Conservation (phyloP, 2,113 vertebrate genomes). For the Daphoenositta chrysoptera region DNA sequence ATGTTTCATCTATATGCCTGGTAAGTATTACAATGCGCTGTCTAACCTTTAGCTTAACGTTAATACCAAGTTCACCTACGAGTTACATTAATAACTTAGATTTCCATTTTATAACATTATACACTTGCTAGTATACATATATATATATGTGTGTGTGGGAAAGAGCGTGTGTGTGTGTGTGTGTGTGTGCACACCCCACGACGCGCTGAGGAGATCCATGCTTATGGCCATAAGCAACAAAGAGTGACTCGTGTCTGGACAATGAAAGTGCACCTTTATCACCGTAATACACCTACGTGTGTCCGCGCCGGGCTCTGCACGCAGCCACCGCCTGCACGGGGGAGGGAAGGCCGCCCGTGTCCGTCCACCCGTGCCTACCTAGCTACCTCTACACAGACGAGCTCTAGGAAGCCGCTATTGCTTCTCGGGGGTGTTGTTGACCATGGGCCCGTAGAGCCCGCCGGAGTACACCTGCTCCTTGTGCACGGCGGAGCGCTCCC, state of each 20-base stretch:
- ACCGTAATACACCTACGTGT: constrained; percentile 51
- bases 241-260: constrained; percentile 73
- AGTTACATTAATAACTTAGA: constrained; percentile 92
- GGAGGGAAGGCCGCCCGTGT: neutral
- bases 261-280: constrained; percentile 77
- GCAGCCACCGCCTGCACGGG: neutral
- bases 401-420: constrained; percentile 77
- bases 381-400: neutral
- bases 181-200: constrained; percentile 61
- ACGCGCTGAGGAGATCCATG: constrained; percentile 71
- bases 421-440: constrained; percentile 94
- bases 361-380: neutral
- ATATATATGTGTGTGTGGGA: constrained; percentile 62
- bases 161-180: neutral
- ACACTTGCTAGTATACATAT: constrained; percentile 79
- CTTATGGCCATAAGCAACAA: constrained; percentile 77
- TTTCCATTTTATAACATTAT: constrained; percentile 82
- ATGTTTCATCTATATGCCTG: constrained; percentile 76
- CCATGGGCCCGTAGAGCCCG: constrained; percentile 92
- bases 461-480: constrained; percentile 90
- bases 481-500: constrained; percentile 91
- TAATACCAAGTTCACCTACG: constrained; percentile 81
- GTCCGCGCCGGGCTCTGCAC: neutral
- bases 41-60: constrained; percentile 73
- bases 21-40: constrained; percentile 66